phyloP scores from a whole-genome alignment of 2,888 invertebrate species.

The Polyommatus icarus region DNA sequence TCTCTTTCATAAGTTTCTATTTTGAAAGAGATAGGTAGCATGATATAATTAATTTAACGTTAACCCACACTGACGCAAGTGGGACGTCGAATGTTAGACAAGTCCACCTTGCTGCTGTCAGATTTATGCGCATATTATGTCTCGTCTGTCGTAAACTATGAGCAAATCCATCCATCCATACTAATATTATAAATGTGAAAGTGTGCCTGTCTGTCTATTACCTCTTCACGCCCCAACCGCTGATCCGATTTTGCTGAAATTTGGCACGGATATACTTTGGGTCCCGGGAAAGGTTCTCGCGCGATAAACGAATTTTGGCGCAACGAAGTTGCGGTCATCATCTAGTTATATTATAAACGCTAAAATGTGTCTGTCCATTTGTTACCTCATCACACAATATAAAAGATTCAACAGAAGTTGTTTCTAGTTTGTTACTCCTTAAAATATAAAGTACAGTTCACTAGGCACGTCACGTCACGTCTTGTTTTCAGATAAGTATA shows the following conservation, averaged over 20 bases:
- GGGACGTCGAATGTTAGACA: neutral
- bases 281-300: too few relatives aligned
- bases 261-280: too few relatives aligned
- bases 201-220: too few relatives aligned
- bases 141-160: neutral
- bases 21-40: too few relatives aligned
- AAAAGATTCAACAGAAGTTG: neutral
- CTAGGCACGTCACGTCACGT: too few relatives aligned
- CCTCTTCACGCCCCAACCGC: too few relatives aligned
- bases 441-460: neutral
- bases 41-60: neutral
- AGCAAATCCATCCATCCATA: neutral
- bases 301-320: too few relatives aligned
- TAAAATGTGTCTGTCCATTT: neutral
- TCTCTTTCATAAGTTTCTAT: too few relatives aligned
- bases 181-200: neutral
- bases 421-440: neutral
- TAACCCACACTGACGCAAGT: neutral
- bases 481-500: too few relatives aligned
- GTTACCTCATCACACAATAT: neutral
- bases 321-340: too few relatives aligned
- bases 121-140: constrained; percentile 4
- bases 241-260: too few relatives aligned
- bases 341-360: neutral
- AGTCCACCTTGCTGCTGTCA: neutral